Evolutionary conservation across 2,888 invertebrate species (phyloP), one percentile per base, ranked within the genome.

Genomic region (Eumacrocentrus americanus): DNA sequence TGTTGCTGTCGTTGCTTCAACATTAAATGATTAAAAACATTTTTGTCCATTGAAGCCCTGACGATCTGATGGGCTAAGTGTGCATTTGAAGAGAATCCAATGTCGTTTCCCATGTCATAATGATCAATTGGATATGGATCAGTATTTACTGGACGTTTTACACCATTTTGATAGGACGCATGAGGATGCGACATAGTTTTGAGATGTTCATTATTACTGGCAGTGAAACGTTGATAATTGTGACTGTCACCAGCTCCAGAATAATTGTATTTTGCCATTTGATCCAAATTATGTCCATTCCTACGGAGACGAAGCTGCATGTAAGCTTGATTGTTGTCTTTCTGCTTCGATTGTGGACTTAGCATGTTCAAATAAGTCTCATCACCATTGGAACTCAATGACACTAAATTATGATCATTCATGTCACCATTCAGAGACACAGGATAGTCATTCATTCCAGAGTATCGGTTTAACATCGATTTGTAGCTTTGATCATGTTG

Each of bases 1-100:
- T 52, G 52, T 58, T 71, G 73, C n/a, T 76, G 76, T 59, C 74
- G 77, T 12, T 74, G 75, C 56, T 78, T 78, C 46, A 78, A 76
- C 64, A 78, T 67, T 14, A 79, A 62, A 11, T 74, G 75, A 66
- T 75, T 75, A 47, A 77, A 72, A 16, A 76, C 70, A 35, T 76
- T 76, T 47, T 68, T 75, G 56, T 76, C 76, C 46, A 75, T 58
- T 5, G 66, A 63, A 0, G 60, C 64, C 16, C 70, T 69, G n/a
- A 67, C 60, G 23, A 72, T 66, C 46, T 72, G 75, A 14, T 76
- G 75, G 20, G 71, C 67, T 44, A 78, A 50, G 42, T 74, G 71
- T 25, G 66, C 70, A 25, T 67, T 65, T 0, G 73, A 57, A 16
- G 73, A 65, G 46, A 72, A 77, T 2, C 68, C 65, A 9, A 75